These are phyloP conservation scores for Paralichthys olivaceus DNA, from an alignment of 2,113 vertebrate genomes.

Conservation along the genomic window DNA sequence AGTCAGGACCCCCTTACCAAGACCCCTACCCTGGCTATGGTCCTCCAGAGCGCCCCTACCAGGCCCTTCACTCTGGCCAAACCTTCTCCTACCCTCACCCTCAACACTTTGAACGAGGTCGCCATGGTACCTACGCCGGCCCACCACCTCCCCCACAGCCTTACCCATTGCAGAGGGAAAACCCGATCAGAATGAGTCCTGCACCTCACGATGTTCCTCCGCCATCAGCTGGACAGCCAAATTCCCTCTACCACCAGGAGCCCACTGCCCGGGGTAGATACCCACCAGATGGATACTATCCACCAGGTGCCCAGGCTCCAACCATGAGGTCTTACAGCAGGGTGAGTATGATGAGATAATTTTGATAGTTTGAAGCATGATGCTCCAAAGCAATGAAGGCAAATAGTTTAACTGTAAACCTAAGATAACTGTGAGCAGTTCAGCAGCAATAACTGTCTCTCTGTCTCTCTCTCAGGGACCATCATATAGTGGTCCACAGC, in stretches of 20 bases:
- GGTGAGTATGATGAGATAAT: slow-evolving; percentile 76
- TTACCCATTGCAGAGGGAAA: slow-evolving; percentile 87
- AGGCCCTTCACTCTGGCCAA: slow-evolving; percentile 83
- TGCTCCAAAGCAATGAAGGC: background rate
- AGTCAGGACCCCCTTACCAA: slow-evolving; percentile 88
- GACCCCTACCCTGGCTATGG: slow-evolving; percentile 90
- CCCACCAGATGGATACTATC: slow-evolving; percentile 89
- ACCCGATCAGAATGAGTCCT: slow-evolving; percentile 90
- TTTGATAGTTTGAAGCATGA: background rate
- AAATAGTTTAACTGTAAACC: background rate
- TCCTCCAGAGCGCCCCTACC: slow-evolving; percentile 89
- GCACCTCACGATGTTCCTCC: slow-evolving; percentile 91
- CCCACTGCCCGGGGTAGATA: slow-evolving; percentile 87
- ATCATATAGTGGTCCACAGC: slow-evolving; percentile 83
- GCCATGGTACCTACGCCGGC: slow-evolving; percentile 83
- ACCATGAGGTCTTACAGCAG: slow-evolving; percentile 89
- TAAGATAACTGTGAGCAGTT: background rate
- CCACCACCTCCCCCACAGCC: slow-evolving; percentile 88
- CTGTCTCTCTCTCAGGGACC: slow-evolving; percentile 46
- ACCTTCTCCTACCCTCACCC: slow-evolving; percentile 91
- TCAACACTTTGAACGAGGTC: slow-evolving; percentile 88
- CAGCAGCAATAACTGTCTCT: background rate
- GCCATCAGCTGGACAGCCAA: slow-evolving; percentile 77
- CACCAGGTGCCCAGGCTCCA: slow-evolving; percentile 84
- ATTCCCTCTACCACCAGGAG: slow-evolving; percentile 89